These are phyloP conservation scores for Odontesthes bonariensis DNA, from an alignment of 2,113 vertebrate species.

Conservation along the genomic window DNA sequence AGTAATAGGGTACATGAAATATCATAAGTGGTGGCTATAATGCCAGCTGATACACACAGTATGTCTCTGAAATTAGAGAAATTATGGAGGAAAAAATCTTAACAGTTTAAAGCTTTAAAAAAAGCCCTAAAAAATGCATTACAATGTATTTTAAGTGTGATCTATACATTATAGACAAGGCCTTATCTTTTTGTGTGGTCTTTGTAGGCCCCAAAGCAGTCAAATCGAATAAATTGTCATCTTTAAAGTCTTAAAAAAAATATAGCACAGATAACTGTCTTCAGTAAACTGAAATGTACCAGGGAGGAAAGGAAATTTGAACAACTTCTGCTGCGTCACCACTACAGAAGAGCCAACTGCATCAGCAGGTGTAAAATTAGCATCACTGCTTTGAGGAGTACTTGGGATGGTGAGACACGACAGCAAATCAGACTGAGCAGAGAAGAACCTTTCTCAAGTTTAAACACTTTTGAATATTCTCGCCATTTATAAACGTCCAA, in stretches of 20 bases:
- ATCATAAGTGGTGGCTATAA: too few species aligned
- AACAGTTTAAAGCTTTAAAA: too few species aligned
- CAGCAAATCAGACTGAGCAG: not conserved
- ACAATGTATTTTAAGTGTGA: too few species aligned
- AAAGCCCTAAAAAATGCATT: too few species aligned
- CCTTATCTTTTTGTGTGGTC: not conserved
- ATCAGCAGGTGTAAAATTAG: conserved; percentile 7
- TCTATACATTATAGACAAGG: too few species aligned
- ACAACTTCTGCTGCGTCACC: not conserved
- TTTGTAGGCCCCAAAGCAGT: not conserved
- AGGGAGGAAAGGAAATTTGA: conserved; percentile 7
- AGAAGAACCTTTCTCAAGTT: not conserved
- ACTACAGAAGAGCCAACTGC: conserved; percentile 16
- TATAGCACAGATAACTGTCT: not conserved
- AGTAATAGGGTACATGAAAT: too few species aligned
- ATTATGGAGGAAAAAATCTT: too few species aligned
- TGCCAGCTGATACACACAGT: too few species aligned
- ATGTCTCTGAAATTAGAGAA: too few species aligned
- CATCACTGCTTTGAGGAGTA: not conserved
- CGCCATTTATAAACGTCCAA: too few species aligned
- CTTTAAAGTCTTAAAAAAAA: not conserved
- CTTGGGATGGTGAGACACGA: too few species aligned
- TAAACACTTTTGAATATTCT: not conserved
- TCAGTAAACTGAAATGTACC: not conserved
- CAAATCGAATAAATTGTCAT: not conserved